Evolutionary conservation across 1,140 invertebrate species (phyloP).

Genomic region (Euwallacea similis): DNA sequence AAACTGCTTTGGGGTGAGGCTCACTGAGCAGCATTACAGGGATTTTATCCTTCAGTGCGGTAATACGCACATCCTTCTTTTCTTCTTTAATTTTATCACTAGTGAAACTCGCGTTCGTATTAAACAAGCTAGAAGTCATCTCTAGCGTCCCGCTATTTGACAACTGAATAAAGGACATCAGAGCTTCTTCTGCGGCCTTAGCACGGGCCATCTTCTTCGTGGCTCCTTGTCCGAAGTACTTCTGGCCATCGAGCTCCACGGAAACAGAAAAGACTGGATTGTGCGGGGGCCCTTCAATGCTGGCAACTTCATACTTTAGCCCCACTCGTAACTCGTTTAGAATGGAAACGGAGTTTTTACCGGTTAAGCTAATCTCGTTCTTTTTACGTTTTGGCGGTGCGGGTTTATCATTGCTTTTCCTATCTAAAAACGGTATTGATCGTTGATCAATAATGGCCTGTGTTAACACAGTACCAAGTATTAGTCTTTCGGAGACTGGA

Average conservation of each 20-base stretch:
- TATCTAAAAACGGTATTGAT: no score
- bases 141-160: constrained; percentile 59
- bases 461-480: no score
- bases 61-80: constrained; percentile 49
- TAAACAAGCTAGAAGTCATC: background rate
- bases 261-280: constrained; percentile 82
- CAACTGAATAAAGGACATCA: constrained; percentile 79
- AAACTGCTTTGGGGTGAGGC: constrained; percentile 77
- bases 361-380: constrained; percentile 31
- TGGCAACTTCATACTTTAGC: constrained; percentile 74
- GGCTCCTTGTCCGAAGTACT: constrained; percentile 70
- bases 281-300: constrained; percentile 80
- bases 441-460: no score
- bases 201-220: constrained; percentile 83
- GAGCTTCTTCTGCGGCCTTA: constrained; percentile 72
- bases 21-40: constrained; percentile 85
- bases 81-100: constrained; percentile 53
- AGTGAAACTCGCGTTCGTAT: constrained; percentile 58
- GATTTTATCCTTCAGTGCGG: constrained; percentile 41
- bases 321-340: constrained; percentile 87
- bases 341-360: constrained; percentile 76
- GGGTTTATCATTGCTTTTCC: constrained; percentile 1
- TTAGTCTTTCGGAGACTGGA: no score
- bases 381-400: constrained; percentile 28
- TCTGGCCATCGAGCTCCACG: constrained; percentile 77